Percentiles rank a stretch among this genome's conserved stretches.
phyloP scores from a whole-genome alignment of 2,797 vertebrate species.

The Neosilurus mollespiculum region DNA sequence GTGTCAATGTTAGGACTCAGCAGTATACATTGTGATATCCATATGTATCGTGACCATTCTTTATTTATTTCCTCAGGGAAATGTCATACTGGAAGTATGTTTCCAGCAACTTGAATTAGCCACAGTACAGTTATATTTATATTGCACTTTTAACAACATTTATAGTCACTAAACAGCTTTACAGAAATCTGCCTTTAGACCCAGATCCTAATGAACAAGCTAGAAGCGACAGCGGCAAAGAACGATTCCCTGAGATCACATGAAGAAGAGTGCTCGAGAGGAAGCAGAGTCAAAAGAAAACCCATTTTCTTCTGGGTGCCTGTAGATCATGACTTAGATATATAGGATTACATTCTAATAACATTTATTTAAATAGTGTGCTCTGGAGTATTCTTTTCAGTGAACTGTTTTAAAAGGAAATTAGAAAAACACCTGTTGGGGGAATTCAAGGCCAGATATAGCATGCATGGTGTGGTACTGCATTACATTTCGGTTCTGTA shows the following conservation, averaged over 20 bases:
- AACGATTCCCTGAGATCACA: background rate
- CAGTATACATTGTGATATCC: no score
- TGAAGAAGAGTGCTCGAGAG: background rate
- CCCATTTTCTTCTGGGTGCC: background rate
- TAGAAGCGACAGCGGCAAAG: background rate
- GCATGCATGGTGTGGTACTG: background rate
- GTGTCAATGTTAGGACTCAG: no score
- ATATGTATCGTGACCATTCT: no score
- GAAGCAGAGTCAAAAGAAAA: background rate
- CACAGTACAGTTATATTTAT: constrained; percentile 4
- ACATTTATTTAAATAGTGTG: background rate
- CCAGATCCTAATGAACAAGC: background rate
- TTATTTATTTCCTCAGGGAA: background rate
- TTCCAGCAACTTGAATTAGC: background rate
- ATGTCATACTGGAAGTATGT: background rate
- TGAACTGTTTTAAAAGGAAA: background rate
- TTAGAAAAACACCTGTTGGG: background rate
- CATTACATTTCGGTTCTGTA: background rate
- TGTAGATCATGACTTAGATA: background rate
- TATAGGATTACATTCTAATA: background rate
- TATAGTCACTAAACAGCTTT: background rate
- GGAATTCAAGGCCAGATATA: background rate
- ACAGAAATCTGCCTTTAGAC: constrained; percentile 7
- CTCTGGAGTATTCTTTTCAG: background rate
- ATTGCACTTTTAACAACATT: background rate